Base-by-base conservation (phyloP, 2,888 invertebrate genomes). In the Pasiphila rectangulata region DNA sequence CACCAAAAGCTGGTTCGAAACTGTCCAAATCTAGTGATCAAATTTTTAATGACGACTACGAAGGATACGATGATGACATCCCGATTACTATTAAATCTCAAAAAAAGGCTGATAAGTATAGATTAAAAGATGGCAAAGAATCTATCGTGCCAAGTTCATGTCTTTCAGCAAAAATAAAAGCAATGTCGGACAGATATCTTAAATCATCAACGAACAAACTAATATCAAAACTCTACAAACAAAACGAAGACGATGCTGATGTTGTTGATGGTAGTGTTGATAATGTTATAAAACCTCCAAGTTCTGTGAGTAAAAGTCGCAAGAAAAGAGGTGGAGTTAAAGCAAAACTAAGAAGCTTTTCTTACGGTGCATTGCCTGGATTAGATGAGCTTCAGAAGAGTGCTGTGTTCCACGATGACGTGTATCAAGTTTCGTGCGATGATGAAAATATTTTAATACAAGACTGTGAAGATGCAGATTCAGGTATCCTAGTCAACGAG, bases 401-500 rank as follows among this genome's bases (percentile, higher is more conserved):
- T 67, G 91, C 93, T 1, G 83, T 93, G 5, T 93, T 91, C 69
- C 91, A 92, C 54, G 92, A 93, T 57, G 91, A 92, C 27, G 81
- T 86, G 7, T 84, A 88, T 55, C 83, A 84, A 57, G 78, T 80
- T 36, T 81, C 83, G 7, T 89, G 87, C 64, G 88, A 89, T 51
- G 89, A 90, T 64, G 90, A 90, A 70, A 90, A 90, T 61, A 79
- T 90, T 39, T 76, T 90, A 40, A 82, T 90, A 61, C 90, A 91
- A 62, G 92, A 91, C 61, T 90, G 90, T 58, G 93, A 93, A 68
- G 94, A 94, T 76, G 92, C 92, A 48, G 94, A 94, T 74, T 94
- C 94, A 17, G 94, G 94, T 24, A 94, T 94, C 61, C 85, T 94
- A 69, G 93, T 94, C 62, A 94, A 93, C 66, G 93, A 93, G 69